A percentile compares a stretch with the other conserved stretches of the same genome.
phyloP scores from a whole-genome alignment of 53 echinoderm and acorn worm genomes.

The Holothuria scabra region DNA sequence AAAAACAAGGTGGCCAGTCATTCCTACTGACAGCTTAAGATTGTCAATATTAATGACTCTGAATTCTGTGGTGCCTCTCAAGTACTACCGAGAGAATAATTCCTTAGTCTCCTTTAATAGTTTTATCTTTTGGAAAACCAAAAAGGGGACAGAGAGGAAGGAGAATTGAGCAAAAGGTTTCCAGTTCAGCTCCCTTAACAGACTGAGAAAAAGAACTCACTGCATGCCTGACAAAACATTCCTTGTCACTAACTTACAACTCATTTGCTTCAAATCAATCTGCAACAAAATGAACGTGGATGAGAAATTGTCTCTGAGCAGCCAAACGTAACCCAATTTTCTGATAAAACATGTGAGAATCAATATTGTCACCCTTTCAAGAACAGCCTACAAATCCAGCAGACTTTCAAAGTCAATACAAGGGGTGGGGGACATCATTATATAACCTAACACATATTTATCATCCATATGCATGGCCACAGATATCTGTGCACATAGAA shows the following conservation, averaged over 20 bases:
- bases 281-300: constrained; percentile 28
- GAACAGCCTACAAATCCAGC: constrained; percentile 31
- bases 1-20: too few species aligned
- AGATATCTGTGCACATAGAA: background rate
- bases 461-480: constrained; percentile 6
- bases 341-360: constrained; percentile 43
- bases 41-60: too few species aligned
- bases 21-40: too few species aligned
- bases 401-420: constrained; percentile 38
- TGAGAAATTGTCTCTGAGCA: constrained; percentile 41
- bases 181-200: constrained; percentile 18
- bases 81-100: too few species aligned
- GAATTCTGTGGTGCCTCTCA: too few species aligned
- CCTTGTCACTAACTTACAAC: constrained; percentile 40
- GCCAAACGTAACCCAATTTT: constrained; percentile 47
- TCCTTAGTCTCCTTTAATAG: too few species aligned
- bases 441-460: background rate
- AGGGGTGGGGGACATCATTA: constrained; percentile 6
- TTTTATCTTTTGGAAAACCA: too few species aligned
- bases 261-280: constrained; percentile 39
- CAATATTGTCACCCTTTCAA: constrained; percentile 33
- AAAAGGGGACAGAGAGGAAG: too few species aligned
- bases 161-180: background rate
- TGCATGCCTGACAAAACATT: constrained; percentile 29
- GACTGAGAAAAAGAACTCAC: background rate